phyloP scores from a whole-genome alignment of 2,888 invertebrate species.

The Aphidius colemani region DNA sequence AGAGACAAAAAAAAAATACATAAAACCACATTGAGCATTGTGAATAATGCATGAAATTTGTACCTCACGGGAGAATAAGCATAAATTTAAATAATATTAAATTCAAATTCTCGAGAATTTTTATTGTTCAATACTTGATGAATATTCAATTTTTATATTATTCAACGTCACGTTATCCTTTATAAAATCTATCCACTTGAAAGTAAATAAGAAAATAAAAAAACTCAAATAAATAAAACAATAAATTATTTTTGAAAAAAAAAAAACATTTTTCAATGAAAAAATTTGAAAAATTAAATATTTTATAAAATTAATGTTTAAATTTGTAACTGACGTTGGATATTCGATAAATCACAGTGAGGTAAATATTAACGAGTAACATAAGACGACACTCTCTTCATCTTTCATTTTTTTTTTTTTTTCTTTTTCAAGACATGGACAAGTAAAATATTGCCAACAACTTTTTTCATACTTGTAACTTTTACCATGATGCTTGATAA shows the following conservation, averaged over 20 bases:
- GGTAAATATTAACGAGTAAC: conserved; percentile 53
- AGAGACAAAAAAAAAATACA: too few relatives aligned
- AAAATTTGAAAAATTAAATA: too few relatives aligned
- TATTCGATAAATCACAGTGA: conserved; percentile 52
- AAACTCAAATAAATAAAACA: too few relatives aligned
- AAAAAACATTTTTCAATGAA: too few relatives aligned
- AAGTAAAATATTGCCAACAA: conserved; percentile 54
- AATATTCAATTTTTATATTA: conserved; percentile 50
- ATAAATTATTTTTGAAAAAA: too few relatives aligned
- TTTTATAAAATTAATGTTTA: background rate
- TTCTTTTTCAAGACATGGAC: conserved; percentile 36
- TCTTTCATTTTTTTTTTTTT: conserved; percentile 35
- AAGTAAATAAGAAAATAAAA: too few relatives aligned
- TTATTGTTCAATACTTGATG: conserved; percentile 28
- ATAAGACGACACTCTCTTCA: conserved; percentile 52
- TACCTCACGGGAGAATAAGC: conserved; percentile 43
- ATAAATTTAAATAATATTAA: conserved; percentile 58
- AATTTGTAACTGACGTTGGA: conserved; percentile 29
- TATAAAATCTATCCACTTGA: too few relatives aligned
- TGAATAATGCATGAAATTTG: conserved; percentile 60
- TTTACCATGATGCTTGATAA: conserved; percentile 37
- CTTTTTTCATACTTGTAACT: conserved; percentile 54
- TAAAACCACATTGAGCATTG: conserved; percentile 12
- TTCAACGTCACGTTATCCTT: conserved; percentile 20
- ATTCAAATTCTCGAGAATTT: conserved; percentile 54